Conservation (phyloP, 2,797 vertebrate genomes). For the Xerus rutilus region DNA sequence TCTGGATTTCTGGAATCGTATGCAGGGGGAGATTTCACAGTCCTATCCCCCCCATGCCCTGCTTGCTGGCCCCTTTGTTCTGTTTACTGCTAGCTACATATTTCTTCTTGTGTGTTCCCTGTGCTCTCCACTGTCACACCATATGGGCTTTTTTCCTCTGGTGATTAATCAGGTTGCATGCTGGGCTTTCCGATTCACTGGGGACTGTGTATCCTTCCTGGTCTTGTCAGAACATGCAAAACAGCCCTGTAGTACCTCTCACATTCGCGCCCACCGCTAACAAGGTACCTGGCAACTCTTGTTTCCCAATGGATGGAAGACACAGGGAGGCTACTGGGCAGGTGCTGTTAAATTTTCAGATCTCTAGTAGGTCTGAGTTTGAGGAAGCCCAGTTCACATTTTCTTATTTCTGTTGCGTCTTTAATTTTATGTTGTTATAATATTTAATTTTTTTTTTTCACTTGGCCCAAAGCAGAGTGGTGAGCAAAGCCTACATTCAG, state of each 20-base stretch:
- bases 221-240: slow-evolving; percentile 85
- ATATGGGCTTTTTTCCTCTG: slow-evolving; percentile 83
- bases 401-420: slow-evolving; percentile 65
- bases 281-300: slow-evolving; percentile 70
- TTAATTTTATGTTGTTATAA: slow-evolving; percentile 66
- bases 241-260: slow-evolving; percentile 77
- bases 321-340: neutral
- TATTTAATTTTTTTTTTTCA: slow-evolving; percentile 50
- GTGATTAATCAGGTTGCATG: slow-evolving; percentile 85
- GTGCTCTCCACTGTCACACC: slow-evolving; percentile 74
- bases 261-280: slow-evolving; percentile 80
- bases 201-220: slow-evolving; percentile 85
- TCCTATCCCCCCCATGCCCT: neutral
- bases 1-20: slow-evolving; percentile 80
- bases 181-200: slow-evolving; percentile 82
- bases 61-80: slow-evolving; percentile 56
- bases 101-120: slow-evolving; percentile 76
- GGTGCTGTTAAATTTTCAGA: neutral
- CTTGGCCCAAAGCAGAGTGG: neutral
- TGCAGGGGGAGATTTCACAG: slow-evolving; percentile 60
- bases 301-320: neutral
- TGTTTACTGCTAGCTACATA: slow-evolving; percentile 71
- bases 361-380: neutral
- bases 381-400: slow-evolving; percentile 34
- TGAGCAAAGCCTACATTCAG: neutral